Conservation (phyloP, 2,888 invertebrate species). For the Agonopterix subpropinquella region DNA sequence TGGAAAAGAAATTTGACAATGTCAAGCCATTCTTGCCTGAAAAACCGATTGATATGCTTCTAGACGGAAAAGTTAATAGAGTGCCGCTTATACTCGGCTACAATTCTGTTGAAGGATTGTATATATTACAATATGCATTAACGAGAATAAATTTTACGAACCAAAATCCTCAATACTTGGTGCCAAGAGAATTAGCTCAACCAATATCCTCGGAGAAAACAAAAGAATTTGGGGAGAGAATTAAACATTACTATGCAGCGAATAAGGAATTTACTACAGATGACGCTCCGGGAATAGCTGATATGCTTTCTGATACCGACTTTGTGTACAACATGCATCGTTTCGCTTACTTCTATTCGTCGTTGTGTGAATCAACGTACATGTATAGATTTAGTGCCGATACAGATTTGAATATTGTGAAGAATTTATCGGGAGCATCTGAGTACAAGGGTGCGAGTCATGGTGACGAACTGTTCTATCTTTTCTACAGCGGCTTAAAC, state of each 20-base stretch:
- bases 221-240: conserved; percentile 18
- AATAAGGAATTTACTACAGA: conserved; percentile 18
- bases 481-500: conserved; percentile 45
- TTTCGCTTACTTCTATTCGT: conserved; percentile 17
- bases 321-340: conserved; percentile 23
- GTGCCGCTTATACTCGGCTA: conserved; percentile 33
- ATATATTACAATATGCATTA: conserved; percentile 13
- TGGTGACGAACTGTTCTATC: conserved; percentile 63
- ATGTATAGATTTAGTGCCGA: conserved; percentile 9
- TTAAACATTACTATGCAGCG: conserved; percentile 25
- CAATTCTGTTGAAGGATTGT: conserved; percentile 30
- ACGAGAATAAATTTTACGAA: conserved; percentile 25
- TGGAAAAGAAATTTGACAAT: conserved; percentile 30
- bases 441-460: conserved; percentile 52
- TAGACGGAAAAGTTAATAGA: conserved; percentile 19
- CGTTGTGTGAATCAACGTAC: neutral
- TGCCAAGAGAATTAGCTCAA: conserved; percentile 24
- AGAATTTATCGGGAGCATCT: conserved; percentile 20
- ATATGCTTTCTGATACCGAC: conserved; percentile 19
- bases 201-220: conserved; percentile 14
- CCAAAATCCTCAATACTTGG: conserved; percentile 19
- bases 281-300: conserved; percentile 13
- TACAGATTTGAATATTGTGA: conserved; percentile 45
- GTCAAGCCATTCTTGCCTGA: conserved; percentile 27
- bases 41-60: conserved; percentile 23